Conservation (phyloP, 2,797 vertebrate genomes). For the Hydrolagus colliei region DNA sequence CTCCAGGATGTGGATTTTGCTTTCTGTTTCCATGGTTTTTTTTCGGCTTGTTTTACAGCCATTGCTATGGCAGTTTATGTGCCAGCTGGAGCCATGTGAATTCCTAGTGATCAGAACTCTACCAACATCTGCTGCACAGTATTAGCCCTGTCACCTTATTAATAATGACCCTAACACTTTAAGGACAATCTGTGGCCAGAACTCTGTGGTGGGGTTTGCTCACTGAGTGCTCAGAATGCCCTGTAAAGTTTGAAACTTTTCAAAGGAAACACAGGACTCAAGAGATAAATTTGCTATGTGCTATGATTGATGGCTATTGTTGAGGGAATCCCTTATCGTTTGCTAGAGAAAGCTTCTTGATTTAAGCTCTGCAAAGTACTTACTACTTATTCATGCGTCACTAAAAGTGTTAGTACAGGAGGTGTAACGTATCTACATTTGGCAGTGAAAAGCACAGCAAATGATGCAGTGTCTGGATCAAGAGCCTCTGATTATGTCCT, state of each 20-base stretch:
- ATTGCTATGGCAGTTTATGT: not conserved
- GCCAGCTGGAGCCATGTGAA: not conserved
- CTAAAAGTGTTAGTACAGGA: not conserved
- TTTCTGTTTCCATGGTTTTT: slow-evolving; percentile 16
- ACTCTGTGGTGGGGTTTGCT: not conserved
- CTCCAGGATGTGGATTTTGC: slow-evolving; percentile 26
- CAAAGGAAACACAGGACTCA: not conserved
- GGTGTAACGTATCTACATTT: no score
- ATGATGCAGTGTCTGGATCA: not conserved
- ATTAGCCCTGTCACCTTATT: not conserved
- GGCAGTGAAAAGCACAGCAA: not conserved
- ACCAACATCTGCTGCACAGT: not conserved
- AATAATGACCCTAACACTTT: not conserved
- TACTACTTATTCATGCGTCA: not conserved
- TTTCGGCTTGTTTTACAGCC: not conserved
- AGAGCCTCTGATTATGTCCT: not conserved
- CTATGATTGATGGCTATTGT: not conserved
- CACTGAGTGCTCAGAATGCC: not conserved
- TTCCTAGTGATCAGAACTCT: not conserved
- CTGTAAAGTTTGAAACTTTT: not conserved
- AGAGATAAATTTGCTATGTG: not conserved
- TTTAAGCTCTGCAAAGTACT: not conserved
- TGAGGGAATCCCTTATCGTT: not conserved
- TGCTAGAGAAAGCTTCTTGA: not conserved
- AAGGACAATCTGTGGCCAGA: not conserved